Evolutionary conservation across 2,888 invertebrate genomes (phyloP).

Genomic region (Branchellion lobata): DNA sequence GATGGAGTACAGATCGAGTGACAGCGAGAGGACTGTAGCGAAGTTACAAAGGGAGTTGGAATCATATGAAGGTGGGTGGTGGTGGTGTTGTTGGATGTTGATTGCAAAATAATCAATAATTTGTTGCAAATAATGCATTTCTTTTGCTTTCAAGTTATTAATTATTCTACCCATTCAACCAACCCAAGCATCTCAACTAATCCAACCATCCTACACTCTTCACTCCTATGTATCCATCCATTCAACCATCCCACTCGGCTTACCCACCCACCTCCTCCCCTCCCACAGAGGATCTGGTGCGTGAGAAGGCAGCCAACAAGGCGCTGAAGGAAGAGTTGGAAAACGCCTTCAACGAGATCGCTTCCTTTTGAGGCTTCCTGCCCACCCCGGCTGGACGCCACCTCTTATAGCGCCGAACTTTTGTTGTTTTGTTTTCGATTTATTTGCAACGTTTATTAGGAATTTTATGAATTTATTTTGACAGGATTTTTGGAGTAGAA

Average conservation of each 20-base stretch:
- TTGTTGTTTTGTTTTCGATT: background rate
- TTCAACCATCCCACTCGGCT: too few relatives aligned
- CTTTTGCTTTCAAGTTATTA: background rate
- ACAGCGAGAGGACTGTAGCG: conserved; percentile 99
- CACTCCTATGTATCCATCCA: too few relatives aligned
- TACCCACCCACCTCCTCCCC: too few relatives aligned
- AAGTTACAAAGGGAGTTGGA: conserved; percentile 99
- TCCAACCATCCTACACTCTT: conserved; percentile 53
- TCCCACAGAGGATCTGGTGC: conserved; percentile 91
- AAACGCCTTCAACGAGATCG: conserved; percentile 50
- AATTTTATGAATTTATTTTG: too few relatives aligned
- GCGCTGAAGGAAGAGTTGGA: conserved; percentile 97
- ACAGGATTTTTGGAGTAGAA: too few relatives aligned
- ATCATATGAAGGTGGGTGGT: conserved; percentile 80
- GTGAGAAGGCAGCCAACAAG: conserved; percentile 93
- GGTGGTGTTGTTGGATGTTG: background rate
- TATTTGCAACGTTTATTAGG: too few relatives aligned
- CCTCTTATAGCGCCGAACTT: too few relatives aligned
- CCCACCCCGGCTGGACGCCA: too few relatives aligned
- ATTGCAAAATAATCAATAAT: background rate
- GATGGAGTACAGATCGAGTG: conserved; percentile 99
- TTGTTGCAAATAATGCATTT: background rate
- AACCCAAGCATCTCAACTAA: background rate
- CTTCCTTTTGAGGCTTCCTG: conserved; percentile 47
- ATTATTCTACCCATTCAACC: too few relatives aligned